phyloP scores from a whole-genome alignment of 1,140 invertebrate genomes.

The Euglossa dilemma region DNA sequence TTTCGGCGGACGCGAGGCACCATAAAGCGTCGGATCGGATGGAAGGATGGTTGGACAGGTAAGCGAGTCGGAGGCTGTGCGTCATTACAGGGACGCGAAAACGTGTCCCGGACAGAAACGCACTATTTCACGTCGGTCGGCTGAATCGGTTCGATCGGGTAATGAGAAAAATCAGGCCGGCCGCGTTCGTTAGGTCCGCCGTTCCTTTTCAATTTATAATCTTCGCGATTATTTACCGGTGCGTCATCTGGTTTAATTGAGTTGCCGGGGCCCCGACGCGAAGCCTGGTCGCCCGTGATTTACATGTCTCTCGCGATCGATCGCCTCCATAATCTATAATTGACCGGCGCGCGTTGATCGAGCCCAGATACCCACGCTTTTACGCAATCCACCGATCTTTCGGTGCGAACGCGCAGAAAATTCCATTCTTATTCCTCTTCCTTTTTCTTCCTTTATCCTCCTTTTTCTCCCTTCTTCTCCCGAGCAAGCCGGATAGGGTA shows the following conservation, averaged over 20 bases:
- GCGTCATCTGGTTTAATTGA: slow-evolving; percentile 66
- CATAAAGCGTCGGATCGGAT: slow-evolving; percentile 9
- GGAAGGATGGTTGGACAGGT: slow-evolving; percentile 38
- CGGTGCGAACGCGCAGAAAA: not conserved
- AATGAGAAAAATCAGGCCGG: slow-evolving; percentile 22
- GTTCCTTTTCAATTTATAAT: slow-evolving; percentile 65
- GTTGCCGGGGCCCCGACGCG: slow-evolving; percentile 31
- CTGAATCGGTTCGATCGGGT: slow-evolving; percentile 28
- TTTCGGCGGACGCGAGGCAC: not conserved
- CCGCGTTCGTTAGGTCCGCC: slow-evolving; percentile 44
- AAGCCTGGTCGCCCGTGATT: slow-evolving; percentile 49
- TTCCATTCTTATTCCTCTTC: not conserved
- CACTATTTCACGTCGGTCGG: slow-evolving; percentile 45
- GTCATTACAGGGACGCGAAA: slow-evolving; percentile 39
- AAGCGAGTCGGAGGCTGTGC: slow-evolving; percentile 36
- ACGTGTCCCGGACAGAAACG: slow-evolving; percentile 30
- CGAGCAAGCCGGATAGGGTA: not conserved
- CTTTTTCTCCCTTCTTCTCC: not conserved
- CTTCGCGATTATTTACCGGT: slow-evolving; percentile 61
- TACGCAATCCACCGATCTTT: slow-evolving; percentile 15
- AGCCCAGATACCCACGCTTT: slow-evolving; percentile 13
- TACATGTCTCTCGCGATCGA: slow-evolving; percentile 56
- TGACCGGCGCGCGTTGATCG: slow-evolving; percentile 53
- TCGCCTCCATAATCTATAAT: slow-evolving; percentile 64
- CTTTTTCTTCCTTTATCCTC: no score